These are phyloP conservation scores for Drosophila aff. DNA, from an alignment of 1,140 invertebrate genomes.

Conservation along the genomic window DNA sequence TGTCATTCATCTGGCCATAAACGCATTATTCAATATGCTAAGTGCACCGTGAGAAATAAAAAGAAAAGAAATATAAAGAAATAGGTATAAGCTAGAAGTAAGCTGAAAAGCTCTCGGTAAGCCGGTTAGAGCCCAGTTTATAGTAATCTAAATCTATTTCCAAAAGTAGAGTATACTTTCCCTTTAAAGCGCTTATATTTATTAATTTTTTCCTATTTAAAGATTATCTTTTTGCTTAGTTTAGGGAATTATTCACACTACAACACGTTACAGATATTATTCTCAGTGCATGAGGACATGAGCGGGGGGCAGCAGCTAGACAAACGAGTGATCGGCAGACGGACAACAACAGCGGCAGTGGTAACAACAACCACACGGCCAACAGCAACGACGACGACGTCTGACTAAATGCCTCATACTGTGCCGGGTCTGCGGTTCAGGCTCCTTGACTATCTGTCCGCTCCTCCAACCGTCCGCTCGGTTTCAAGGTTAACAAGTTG, in stretches of 20 bases:
- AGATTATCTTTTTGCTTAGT: not conserved
- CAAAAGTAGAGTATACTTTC: not conserved
- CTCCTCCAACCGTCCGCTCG: conserved; percentile 49
- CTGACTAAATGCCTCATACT: conserved; percentile 82
- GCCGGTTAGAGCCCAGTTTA: not conserved
- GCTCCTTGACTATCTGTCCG: conserved; percentile 58
- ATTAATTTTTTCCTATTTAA: not conserved
- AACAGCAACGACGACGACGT: conserved; percentile 49
- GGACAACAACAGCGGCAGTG: conserved; percentile 56
- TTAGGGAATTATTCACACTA: not conserved
- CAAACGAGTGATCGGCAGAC: conserved; percentile 80
- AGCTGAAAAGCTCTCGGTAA: not conserved
- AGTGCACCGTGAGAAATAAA: conserved; percentile 10
- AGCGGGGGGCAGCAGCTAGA: conserved; percentile 62
- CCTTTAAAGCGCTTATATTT: not conserved
- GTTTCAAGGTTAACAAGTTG: conserved; percentile 80
- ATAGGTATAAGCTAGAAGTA: too few species aligned
- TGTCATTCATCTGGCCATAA: conserved; percentile 82
- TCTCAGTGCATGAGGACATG: conserved; percentile 28
- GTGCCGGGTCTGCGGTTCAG: conserved; percentile 65
- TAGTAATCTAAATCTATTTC: not conserved
- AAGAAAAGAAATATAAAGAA: not conserved
- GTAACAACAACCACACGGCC: conserved; percentile 27
- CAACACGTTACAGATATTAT: not conserved
- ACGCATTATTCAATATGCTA: conserved; percentile 79